These are phyloP conservation scores for Syrmaticus mikado DNA, from an alignment of 2,113 vertebrate genomes.

Conservation along the genomic window DNA sequence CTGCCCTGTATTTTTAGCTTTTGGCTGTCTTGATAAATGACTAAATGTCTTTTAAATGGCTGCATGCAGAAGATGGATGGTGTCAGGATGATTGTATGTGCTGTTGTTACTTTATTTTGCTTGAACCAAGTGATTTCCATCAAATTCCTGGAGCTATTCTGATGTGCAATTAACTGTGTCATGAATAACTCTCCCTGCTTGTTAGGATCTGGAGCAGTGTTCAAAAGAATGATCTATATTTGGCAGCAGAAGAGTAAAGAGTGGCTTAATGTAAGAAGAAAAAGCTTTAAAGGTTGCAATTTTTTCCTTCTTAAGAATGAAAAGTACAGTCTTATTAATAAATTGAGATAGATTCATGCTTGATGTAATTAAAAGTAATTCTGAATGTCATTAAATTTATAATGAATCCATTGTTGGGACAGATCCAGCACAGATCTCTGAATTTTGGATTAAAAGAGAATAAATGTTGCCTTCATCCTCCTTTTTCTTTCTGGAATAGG, in stretches of 20 bases:
- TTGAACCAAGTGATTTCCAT: rapidly evolving
- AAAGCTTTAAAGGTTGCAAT: background rate
- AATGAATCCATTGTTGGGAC: background rate
- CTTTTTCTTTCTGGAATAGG: background rate
- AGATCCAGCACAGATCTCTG: background rate
- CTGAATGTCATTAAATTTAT: background rate
- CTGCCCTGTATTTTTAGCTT: background rate
- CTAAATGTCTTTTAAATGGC: background rate
- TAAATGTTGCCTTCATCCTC: background rate
- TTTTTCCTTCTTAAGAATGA: background rate
- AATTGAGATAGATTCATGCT: background rate
- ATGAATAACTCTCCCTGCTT: background rate
- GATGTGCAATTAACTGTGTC: background rate
- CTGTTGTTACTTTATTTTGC: background rate
- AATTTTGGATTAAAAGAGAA: background rate
- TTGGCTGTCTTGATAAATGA: background rate
- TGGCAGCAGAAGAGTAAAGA: background rate
- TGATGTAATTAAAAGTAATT: background rate
- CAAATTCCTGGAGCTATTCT: background rate
- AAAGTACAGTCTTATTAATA: background rate
- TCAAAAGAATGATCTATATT: background rate
- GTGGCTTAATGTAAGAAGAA: background rate
- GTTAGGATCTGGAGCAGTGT: background rate
- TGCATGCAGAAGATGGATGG: rapidly evolving
- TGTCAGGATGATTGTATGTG: background rate